Base-by-base conservation (phyloP, 2,113 vertebrate genomes). In the Petrocephalus zakoni region DNA sequence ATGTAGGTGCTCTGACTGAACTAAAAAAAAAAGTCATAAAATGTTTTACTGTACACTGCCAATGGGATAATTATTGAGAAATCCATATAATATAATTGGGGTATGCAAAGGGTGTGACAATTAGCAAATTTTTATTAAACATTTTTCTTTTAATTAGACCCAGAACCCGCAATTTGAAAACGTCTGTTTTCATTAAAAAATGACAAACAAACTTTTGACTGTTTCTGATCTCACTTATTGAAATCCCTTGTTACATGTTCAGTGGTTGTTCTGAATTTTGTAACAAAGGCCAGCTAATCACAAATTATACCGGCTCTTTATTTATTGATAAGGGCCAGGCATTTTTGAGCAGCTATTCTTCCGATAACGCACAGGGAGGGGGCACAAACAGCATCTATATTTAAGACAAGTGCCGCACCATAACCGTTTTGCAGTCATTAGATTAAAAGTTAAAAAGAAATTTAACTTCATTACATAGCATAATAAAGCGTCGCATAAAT, bases 401-500 rank as follows among this genome's bases (percentile, higher is more conserved):
- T 51, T 49, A 51, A 84, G 9, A 47, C 42, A 49, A 84, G 46
- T 85, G 49, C 11, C 49, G n/a, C 46, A 51, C 47, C 47, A 42
- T 83, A 21, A 83, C 22, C 49, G 47, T 83, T 83, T 49, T 83
- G 81, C n/a, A n/a, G 61, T 68, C 25, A 68, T 68, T 68, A 78
- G 82, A 85, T 85, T 85, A 85, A 85, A 85, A 25, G 82, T 49
- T 83, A n/a, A 29, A 85, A 85, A 78, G 82, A 21, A 47, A 85
- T 85, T 52, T 25, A 85, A 85, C 82, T 52, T 52, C 22, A 25
- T 52, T 52, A 85, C 10, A 13, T 85, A 52, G 22, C 49, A 85
- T 85, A 85, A 52, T 83, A 52, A 51, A 52, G 82, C 9, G 51
- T 52, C 22, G 1, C 42, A 84, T 49, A n/a, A 78, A 78, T 78